Evolutionary conservation across 2,888 invertebrate genomes (phyloP).

Genomic region (Azorinus chamasolen): DNA sequence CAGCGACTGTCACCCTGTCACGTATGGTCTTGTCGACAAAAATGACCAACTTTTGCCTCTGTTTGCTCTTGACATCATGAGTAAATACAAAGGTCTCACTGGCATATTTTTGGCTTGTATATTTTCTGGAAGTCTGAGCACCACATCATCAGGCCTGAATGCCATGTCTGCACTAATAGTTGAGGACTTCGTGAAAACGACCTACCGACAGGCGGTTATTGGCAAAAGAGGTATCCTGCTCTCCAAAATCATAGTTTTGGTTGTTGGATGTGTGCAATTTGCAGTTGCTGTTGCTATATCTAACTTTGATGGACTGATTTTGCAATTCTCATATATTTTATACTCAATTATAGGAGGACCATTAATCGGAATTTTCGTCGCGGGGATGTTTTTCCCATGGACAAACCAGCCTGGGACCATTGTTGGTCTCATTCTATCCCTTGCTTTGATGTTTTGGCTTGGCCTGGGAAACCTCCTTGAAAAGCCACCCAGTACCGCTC

Average conservation of each 20-base stretch:
- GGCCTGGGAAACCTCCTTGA: slow-evolving; percentile 48
- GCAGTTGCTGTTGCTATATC: slow-evolving; percentile 46
- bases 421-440: slow-evolving; percentile 40
- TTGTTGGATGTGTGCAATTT: slow-evolving; percentile 48
- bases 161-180: slow-evolving; percentile 55
- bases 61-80: too few species aligned
- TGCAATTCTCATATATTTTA: slow-evolving; percentile 76
- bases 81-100: too few species aligned
- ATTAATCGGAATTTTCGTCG: slow-evolving; percentile 78
- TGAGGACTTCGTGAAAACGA: slow-evolving; percentile 50
- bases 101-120: slow-evolving; percentile 96
- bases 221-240: slow-evolving; percentile 30
- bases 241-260: slow-evolving; percentile 39
- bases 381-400: slow-evolving; percentile 87
- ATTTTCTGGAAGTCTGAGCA: too few species aligned
- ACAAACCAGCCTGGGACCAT: slow-evolving; percentile 71
- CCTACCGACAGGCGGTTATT: slow-evolving; percentile 8
- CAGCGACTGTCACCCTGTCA: slow-evolving; percentile 30
- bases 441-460: slow-evolving; percentile 61
- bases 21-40: slow-evolving; percentile 6
- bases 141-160: slow-evolving; percentile 53
- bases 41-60: slow-evolving; percentile 92
- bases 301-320: slow-evolving; percentile 67
- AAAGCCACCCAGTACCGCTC: too few species aligned
- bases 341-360: slow-evolving; percentile 82